phyloP scores from a whole-genome alignment of 2,113 vertebrate species.

The Spilogale gracilis region DNA sequence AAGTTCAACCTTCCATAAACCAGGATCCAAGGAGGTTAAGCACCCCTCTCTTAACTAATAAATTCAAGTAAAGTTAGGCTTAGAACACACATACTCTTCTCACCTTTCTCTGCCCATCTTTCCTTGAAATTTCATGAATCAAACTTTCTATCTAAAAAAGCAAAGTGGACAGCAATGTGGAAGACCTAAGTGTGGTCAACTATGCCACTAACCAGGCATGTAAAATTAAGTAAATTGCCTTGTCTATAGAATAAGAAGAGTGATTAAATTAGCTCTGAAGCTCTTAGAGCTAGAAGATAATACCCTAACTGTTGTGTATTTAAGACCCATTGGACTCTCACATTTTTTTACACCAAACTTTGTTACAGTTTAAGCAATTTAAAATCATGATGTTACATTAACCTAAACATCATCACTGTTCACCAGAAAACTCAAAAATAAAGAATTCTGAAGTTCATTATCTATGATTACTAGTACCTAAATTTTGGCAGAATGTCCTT shows the following conservation, averaged over 20 bases:
- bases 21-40: background rate
- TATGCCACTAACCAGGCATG: background rate
- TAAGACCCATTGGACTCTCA: constrained; percentile 5
- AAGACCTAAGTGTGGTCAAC: background rate
- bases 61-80: background rate
- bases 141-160: background rate
- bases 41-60: background rate
- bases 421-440: background rate
- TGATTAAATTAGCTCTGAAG: background rate
- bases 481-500: constrained; percentile 14
- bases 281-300: background rate
- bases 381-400: background rate
- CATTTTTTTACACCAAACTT: constrained; percentile 40
- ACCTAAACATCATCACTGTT: background rate
- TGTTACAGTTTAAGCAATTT: background rate
- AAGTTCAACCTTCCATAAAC: background rate
- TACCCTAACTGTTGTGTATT: background rate
- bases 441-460: background rate
- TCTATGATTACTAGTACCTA: background rate
- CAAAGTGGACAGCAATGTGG: background rate
- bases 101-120: background rate
- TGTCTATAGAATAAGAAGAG: background rate
- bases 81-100: background rate
- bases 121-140: background rate
- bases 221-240: background rate